These are phyloP conservation scores for Bothrops jararaca DNA, from an alignment of 2,113 vertebrate species.

Conservation along the genomic window DNA sequence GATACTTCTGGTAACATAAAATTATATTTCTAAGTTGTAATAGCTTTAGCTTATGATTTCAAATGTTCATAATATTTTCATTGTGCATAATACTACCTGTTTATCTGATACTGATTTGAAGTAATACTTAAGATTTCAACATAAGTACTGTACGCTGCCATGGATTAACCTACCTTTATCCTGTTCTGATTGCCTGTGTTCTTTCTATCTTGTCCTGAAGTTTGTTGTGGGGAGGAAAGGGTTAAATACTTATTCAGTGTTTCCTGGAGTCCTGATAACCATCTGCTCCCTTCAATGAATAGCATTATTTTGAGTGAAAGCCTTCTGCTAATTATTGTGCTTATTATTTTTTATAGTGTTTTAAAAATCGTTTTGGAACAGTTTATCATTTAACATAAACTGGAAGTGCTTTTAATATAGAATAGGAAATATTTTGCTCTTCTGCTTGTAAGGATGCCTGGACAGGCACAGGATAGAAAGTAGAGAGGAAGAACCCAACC, in stretches of 20 bases:
- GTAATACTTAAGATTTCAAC: neutral
- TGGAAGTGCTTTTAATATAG: neutral
- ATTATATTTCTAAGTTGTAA: neutral
- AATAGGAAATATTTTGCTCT: constrained; percentile 8
- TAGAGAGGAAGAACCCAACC: neutral
- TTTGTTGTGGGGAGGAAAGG: too few species aligned
- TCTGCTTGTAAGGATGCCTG: neutral
- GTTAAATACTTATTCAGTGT: neutral
- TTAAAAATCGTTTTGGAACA: neutral
- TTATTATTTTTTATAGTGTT: neutral
- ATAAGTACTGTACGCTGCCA: neutral
- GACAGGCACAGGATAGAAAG: neutral
- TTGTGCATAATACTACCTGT: neutral
- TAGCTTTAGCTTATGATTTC: neutral
- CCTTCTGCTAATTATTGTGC: neutral
- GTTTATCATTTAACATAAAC: neutral
- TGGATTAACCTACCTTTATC: neutral
- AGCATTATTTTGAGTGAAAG: neutral
- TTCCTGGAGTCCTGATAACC: neutral
- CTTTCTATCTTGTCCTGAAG: too few species aligned
- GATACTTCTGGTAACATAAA: neutral
- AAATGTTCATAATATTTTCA: neutral
- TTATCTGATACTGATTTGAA: neutral
- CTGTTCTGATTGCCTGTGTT: neutral
- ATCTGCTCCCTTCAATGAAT: neutral